phyloP scores from a whole-genome alignment of 2,888 invertebrate genomes.

The Chorisops tibialis region DNA sequence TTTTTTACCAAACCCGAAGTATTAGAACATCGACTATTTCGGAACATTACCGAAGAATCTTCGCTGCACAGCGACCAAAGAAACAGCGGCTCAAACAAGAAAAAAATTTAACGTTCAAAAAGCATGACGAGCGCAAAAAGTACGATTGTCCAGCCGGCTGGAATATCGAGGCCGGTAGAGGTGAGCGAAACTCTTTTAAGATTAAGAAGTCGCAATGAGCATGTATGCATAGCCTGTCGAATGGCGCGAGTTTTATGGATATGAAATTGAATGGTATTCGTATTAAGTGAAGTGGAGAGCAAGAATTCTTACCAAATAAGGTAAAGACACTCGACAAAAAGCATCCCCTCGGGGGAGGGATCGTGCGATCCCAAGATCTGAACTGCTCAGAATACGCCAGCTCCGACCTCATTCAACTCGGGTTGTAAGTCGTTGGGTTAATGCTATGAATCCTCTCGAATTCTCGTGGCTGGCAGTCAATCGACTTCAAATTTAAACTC shows the following conservation, averaged over 20 bases:
- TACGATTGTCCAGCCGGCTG: not conserved
- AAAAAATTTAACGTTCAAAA: not conserved
- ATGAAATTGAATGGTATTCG: not conserved
- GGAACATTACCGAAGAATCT: not conserved
- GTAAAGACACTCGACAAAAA: slow-evolving; percentile 7
- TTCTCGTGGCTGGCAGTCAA: too few relatives aligned
- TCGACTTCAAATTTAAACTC: too few relatives aligned
- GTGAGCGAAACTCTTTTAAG: not conserved
- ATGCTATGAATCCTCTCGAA: too few relatives aligned
- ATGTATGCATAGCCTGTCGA: not conserved
- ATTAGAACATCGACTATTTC: not conserved
- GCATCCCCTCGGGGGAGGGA: not conserved
- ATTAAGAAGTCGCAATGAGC: not conserved
- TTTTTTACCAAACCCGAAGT: not conserved
- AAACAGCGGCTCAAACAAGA: not conserved
- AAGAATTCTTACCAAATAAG: slow-evolving; percentile 19
- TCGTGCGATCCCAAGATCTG: too few relatives aligned
- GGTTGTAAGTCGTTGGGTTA: too few relatives aligned
- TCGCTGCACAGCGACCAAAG: not conserved
- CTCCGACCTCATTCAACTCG: too few relatives aligned
- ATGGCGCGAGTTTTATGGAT: not conserved
- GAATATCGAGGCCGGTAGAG: not conserved
- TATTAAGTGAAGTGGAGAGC: slow-evolving; percentile 3
- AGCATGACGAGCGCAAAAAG: slow-evolving; percentile 2
- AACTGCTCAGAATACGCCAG: too few relatives aligned